Conservation (phyloP, 2,797 vertebrate genomes). For the Xenentodon cancila region DNA sequence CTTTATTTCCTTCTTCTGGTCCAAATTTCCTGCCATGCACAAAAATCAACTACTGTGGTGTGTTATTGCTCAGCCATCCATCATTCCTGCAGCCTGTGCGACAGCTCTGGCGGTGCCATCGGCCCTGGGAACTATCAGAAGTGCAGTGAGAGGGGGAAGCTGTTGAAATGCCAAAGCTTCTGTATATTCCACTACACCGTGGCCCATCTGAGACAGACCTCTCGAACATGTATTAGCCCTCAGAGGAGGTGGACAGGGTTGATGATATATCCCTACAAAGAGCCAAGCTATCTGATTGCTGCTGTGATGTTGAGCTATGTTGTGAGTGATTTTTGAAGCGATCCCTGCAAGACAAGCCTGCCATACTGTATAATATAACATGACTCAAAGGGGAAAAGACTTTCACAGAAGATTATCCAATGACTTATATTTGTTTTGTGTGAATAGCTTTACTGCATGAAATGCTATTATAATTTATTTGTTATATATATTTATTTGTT, state of each 20-base stretch:
- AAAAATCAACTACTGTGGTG: slow-evolving; percentile 20
- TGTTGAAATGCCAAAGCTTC: slow-evolving; percentile 70
- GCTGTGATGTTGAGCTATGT: slow-evolving; percentile 72
- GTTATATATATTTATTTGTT: no score
- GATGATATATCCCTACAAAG: slow-evolving; percentile 52
- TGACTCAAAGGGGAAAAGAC: slow-evolving; percentile 35
- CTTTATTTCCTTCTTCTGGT: not conserved
- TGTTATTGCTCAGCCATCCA: slow-evolving; percentile 33
- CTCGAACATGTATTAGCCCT: slow-evolving; percentile 56
- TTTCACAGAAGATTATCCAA: slow-evolving; percentile 69
- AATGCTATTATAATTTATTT: slow-evolving; percentile 1
- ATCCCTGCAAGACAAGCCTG: slow-evolving; percentile 61
- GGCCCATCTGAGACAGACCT: slow-evolving; percentile 60
- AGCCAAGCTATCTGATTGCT: slow-evolving; percentile 71
- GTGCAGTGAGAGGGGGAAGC: slow-evolving; percentile 14
- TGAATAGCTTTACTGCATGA: slow-evolving; percentile 41
- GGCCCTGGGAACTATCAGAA: slow-evolving; percentile 47
- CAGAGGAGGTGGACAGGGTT: slow-evolving; percentile 60
- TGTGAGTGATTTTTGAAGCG: slow-evolving; percentile 60
- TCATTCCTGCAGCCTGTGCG: slow-evolving; percentile 35
- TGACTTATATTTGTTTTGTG: slow-evolving; percentile 54
- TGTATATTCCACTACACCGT: slow-evolving; percentile 32
- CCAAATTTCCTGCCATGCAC: slow-evolving; percentile 6
- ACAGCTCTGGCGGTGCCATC: slow-evolving; percentile 60
- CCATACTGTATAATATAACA: slow-evolving; percentile 60